Conservation (phyloP, 2,797 vertebrate species). For the Morelia viridis region DNA sequence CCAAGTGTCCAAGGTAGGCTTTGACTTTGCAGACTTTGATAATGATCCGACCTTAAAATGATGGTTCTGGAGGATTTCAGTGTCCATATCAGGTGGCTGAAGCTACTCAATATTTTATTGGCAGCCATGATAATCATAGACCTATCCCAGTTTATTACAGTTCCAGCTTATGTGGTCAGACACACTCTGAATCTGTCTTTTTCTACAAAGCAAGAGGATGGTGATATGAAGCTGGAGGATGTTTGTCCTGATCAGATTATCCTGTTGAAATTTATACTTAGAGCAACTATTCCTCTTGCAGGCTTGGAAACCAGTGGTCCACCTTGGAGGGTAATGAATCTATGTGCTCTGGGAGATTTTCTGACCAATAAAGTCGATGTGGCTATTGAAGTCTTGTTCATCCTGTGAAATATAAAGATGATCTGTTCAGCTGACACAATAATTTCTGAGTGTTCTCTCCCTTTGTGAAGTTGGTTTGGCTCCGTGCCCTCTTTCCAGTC, state of each 20-base stretch:
- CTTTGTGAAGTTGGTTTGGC: background rate
- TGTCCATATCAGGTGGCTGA: background rate
- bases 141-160: background rate
- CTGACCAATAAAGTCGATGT: background rate
- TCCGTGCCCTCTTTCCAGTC: background rate
- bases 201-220: background rate
- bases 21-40: no score
- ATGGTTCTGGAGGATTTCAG: background rate
- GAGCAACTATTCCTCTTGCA: background rate
- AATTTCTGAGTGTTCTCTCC: background rate
- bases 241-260: background rate
- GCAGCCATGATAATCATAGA: background rate
- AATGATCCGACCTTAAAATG: no score
- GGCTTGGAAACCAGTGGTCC: background rate
- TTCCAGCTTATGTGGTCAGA: background rate
- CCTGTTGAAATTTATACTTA: background rate
- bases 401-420: background rate
- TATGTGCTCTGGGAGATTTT: background rate
- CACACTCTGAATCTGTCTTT: background rate
- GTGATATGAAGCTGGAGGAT: background rate
- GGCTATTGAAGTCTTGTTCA: background rate
- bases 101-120: background rate
- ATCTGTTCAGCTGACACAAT: background rate
- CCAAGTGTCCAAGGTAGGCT: no score
- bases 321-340: background rate